These are phyloP conservation scores for Takifugu bimaculatus DNA, from an alignment of 2,113 vertebrate species.

Conservation along the genomic window DNA sequence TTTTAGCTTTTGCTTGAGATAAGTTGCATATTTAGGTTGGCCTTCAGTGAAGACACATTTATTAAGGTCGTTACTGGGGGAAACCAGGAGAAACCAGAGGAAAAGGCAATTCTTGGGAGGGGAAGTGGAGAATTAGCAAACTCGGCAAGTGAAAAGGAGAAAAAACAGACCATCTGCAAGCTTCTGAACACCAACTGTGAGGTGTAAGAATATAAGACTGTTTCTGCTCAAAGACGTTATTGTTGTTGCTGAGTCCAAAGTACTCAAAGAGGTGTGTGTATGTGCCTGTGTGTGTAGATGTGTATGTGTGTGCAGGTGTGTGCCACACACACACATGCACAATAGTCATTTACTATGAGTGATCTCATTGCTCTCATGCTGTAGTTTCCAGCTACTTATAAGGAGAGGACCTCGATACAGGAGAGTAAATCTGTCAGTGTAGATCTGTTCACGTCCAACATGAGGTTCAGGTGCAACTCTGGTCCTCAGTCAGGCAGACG, in stretches of 20 bases:
- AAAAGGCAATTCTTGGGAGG: conserved; percentile 14
- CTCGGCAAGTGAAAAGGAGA: conserved; percentile 12
- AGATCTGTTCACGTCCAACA: too few relatives aligned
- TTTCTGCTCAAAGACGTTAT: conserved; percentile 58
- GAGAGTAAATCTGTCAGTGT: too few relatives aligned
- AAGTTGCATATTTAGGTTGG: too few relatives aligned
- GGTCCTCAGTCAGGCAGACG: too few relatives aligned
- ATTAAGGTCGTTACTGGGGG: too few relatives aligned
- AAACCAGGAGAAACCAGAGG: not conserved
- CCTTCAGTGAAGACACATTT: too few relatives aligned
- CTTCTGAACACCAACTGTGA: conserved; percentile 38
- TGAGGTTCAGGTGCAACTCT: too few relatives aligned
- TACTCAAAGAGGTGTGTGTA: conserved; percentile 41
- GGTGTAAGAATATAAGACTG: conserved; percentile 54
- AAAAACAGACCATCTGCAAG: conserved; percentile 30
- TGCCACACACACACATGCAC: conserved; percentile 27
- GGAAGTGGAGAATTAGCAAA: conserved; percentile 3
- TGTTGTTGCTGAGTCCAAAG: conserved; percentile 54
- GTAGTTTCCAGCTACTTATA: conserved; percentile 33
- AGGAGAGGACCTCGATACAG: too few relatives aligned
- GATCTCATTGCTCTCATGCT: conserved; percentile 29
- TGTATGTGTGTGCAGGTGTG: conserved; percentile 36
- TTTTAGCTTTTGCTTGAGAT: not conserved
- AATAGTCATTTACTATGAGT: conserved; percentile 11
- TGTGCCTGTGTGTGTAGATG: conserved; percentile 19